Evolutionary conservation across 1,140 invertebrate species (phyloP).

Genomic region (Ceratosolen solmsi): DNA sequence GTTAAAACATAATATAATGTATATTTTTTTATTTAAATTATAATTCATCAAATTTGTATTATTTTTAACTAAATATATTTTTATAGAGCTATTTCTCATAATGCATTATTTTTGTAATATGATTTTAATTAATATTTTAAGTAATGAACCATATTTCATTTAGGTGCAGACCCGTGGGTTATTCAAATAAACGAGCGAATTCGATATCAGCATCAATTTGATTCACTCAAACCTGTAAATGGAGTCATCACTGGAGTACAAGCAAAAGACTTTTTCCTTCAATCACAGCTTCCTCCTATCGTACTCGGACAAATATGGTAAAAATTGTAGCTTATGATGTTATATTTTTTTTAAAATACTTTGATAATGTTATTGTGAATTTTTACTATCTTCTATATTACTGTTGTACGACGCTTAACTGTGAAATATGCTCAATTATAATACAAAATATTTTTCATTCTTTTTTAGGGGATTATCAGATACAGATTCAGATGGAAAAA

Average conservation of each 20-base stretch:
- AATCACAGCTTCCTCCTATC: constrained; percentile 90
- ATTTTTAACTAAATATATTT: too few relatives aligned
- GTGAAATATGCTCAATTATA: neutral
- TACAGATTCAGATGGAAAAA: constrained; percentile 96
- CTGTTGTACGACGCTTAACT: neutral
- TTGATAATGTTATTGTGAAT: neutral
- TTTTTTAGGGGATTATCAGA: constrained; percentile 89
- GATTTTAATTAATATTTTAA: constrained; percentile 11
- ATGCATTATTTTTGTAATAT: too few relatives aligned
- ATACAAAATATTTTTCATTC: constrained; percentile 12
- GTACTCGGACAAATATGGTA: constrained; percentile 96
- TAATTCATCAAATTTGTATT: too few relatives aligned
- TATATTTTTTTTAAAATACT: neutral
- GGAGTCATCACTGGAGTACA: constrained; percentile 94
- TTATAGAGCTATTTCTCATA: too few relatives aligned
- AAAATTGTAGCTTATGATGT: neutral
- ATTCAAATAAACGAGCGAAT: constrained; percentile 89
- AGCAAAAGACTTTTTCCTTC: constrained; percentile 94
- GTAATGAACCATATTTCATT: constrained; percentile 34
- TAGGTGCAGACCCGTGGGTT: constrained; percentile 85
- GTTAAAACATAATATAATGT: too few relatives aligned
- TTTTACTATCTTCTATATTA: neutral
- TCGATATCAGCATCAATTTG: constrained; percentile 94
- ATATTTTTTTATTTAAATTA: too few relatives aligned
- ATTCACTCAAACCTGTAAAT: constrained; percentile 87